phyloP scores from a whole-genome alignment of 2,113 vertebrate genomes.

The Chinchilla lanigera region DNA sequence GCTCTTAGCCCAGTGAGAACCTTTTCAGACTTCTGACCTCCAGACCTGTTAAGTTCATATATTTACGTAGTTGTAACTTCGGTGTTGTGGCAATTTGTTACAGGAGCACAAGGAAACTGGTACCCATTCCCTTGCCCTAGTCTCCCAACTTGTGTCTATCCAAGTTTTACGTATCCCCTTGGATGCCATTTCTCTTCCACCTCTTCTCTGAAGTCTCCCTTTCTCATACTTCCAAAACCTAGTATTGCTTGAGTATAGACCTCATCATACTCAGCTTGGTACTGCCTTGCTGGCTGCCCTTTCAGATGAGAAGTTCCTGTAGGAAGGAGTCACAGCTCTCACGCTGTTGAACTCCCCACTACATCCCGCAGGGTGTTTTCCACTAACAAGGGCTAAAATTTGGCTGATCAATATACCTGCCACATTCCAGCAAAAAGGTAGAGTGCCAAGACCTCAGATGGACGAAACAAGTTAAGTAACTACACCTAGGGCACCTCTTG shows the following conservation, averaged over 20 bases:
- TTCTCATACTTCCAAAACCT: neutral
- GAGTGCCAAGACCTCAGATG: neutral
- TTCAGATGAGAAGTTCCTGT: neutral
- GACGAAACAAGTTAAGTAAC: neutral
- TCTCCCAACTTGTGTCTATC: neutral
- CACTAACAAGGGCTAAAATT: neutral
- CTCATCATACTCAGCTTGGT: neutral
- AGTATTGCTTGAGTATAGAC: neutral
- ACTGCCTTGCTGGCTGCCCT: neutral
- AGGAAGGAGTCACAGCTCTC: neutral
- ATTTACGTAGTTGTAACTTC: no score
- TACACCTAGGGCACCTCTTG: neutral
- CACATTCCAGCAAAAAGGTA: neutral
- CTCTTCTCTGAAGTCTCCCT: neutral
- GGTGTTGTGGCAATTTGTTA: neutral
- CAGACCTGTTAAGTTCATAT: neutral
- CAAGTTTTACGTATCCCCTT: neutral
- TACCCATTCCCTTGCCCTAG: fast-evolving
- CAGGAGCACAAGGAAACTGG: neutral
- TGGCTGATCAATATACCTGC: neutral
- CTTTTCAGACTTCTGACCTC: neutral
- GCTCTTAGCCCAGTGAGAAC: neutral
- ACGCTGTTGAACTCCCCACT: neutral
- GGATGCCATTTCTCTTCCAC: neutral
- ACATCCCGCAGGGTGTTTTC: neutral